Evolutionary conservation across 2,797 vertebrate species (phyloP).

Genomic region (Chloroceryle amazona): DNA sequence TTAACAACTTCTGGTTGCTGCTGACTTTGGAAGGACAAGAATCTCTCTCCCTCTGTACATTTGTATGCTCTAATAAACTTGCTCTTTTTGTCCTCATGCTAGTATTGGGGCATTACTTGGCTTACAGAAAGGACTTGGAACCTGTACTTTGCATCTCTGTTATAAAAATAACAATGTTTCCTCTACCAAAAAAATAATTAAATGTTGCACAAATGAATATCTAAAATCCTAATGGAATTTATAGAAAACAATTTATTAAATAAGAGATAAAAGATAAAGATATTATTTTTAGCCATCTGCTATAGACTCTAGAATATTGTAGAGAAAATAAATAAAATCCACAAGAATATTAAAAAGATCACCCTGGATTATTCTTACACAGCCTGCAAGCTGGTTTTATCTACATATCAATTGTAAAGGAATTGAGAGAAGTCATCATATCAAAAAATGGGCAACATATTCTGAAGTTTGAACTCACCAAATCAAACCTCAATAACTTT

Average conservation of each 20-base stretch:
- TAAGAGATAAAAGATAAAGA: conserved; percentile 18
- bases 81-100: neutral
- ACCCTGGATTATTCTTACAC: neutral
- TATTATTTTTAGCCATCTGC: conserved; percentile 34
- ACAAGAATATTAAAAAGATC: neutral
- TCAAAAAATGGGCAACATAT: neutral
- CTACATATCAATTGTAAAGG: neutral
- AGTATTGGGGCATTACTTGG: neutral
- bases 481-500: neutral
- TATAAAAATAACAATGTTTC: conserved; percentile 4
- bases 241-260: conserved; percentile 48
- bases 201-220: conserved; percentile 11
- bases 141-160: neutral
- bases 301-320: neutral
- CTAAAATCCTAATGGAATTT: conserved; percentile 49
- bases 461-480: neutral
- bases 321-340: neutral
- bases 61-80: neutral
- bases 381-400: neutral
- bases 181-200: neutral
- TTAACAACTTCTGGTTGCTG: neutral
- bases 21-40: neutral
- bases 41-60: neutral
- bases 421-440: neutral
- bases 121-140: neutral